phyloP scores from a whole-genome alignment of 2,113 vertebrate species.

The Stegostoma tigrinum region DNA sequence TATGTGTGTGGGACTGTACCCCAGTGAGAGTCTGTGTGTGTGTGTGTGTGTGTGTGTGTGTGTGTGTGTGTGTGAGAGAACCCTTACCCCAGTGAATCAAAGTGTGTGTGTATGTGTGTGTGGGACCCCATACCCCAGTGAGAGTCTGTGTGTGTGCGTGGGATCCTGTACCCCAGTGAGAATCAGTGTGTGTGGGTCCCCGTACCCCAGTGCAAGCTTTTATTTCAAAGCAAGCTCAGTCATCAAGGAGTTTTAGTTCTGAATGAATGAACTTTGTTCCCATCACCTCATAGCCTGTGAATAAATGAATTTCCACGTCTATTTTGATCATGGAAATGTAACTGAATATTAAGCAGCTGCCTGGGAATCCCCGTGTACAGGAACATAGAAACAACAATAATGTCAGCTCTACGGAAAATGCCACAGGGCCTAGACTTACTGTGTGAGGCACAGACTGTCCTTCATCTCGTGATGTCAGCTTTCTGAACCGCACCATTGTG shows the following conservation, averaged over 20 bases:
- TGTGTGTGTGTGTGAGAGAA: no score
- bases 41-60: background rate
- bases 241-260: background rate
- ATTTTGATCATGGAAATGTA: background rate
- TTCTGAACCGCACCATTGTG: background rate
- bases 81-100: background rate
- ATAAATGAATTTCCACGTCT: background rate
- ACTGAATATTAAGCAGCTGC: background rate
- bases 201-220: background rate
- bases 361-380: background rate
- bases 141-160: no score
- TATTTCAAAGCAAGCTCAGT: background rate
- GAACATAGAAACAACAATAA: background rate
- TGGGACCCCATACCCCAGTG: background rate
- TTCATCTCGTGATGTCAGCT: background rate
- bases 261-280: background rate
- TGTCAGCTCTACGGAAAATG: constrained; percentile 16
- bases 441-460: background rate
- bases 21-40: background rate
- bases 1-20: background rate
- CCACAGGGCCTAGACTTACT: background rate
- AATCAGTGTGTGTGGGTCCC: background rate
- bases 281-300: background rate
- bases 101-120: background rate
- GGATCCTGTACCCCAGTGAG: background rate